These are phyloP conservation scores for Brevimyrus niger DNA, from an alignment of 2,113 vertebrate genomes.

Conservation along the genomic window DNA sequence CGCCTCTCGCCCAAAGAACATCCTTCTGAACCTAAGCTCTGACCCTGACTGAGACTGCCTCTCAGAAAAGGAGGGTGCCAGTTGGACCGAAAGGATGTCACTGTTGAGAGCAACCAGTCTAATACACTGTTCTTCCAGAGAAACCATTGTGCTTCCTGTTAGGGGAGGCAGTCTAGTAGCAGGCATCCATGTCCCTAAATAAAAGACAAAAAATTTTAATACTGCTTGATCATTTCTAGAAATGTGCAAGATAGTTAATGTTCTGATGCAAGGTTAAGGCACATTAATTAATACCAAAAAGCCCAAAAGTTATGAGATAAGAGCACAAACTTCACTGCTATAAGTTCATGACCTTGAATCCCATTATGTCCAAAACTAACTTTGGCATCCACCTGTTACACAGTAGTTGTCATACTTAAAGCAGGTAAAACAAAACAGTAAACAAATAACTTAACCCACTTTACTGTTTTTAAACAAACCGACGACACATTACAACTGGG, in stretches of 20 bases:
- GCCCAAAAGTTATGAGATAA: not conserved
- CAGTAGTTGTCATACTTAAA: not conserved
- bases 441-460: not conserved
- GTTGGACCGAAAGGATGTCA: conserved; percentile 65
- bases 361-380: not conserved
- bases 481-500: not conserved
- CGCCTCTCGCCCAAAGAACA: conserved; percentile 55
- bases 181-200: not conserved
- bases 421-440: not conserved
- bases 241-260: not conserved
- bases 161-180: not conserved
- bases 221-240: not conserved
- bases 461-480: not conserved
- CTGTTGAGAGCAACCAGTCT: conserved; percentile 61
- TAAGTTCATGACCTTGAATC: not conserved
- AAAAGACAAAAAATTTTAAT: not conserved
- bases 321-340: not conserved
- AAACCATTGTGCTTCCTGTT: not conserved
- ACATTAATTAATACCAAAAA: not conserved
- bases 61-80: conserved; percentile 39
- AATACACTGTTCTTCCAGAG: conserved; percentile 8
- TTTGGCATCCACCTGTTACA: not conserved
- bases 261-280: not conserved
- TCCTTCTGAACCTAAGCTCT: conserved; percentile 55
- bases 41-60: conserved; percentile 26